These are phyloP conservation scores for Hoplodrina blanda DNA, from an alignment of 2,888 invertebrate species.

Conservation along the genomic window DNA sequence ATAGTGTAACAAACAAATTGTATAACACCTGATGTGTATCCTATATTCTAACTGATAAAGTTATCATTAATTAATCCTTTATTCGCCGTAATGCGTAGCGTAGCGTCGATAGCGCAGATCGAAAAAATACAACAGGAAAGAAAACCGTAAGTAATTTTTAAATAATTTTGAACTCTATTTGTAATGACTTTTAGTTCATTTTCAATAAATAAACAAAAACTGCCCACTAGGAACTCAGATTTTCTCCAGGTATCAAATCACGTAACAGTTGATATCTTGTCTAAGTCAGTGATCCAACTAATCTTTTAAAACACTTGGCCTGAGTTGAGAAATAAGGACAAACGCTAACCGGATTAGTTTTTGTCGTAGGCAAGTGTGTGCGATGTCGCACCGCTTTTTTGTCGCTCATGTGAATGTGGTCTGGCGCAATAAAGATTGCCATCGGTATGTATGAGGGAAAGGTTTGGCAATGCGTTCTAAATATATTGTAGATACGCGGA, in stretches of 20 bases:
- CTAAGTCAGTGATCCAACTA: slow-evolving; percentile 18
- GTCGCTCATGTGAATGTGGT: slow-evolving; percentile 62
- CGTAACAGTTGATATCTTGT: slow-evolving; percentile 25
- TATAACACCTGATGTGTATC: no score
- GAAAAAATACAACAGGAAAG: no score
- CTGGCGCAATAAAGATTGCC: slow-evolving; percentile 61
- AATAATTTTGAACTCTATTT: no score
- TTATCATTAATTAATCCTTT: no score
- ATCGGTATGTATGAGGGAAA: slow-evolving; percentile 33
- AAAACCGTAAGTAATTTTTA: no score
- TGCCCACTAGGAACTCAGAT: no score
- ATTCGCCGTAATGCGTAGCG: no score
- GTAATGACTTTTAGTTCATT: no score
- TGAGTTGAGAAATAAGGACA: slow-evolving; percentile 57
- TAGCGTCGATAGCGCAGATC: no score
- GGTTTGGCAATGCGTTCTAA: slow-evolving; percentile 48
- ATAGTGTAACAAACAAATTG: no score
- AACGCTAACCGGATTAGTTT: slow-evolving; percentile 56
- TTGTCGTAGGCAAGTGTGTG: slow-evolving; percentile 43
- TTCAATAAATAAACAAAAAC: no score
- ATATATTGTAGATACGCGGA: slow-evolving; percentile 32
- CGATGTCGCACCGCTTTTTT: slow-evolving; percentile 58
- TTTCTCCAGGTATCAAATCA: not conserved
- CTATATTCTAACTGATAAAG: no score
- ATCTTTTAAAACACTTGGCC: slow-evolving; percentile 35